Evolutionary conservation across 2,797 vertebrate species (phyloP).

Genomic region (Centroberyx gerrardi): DNA sequence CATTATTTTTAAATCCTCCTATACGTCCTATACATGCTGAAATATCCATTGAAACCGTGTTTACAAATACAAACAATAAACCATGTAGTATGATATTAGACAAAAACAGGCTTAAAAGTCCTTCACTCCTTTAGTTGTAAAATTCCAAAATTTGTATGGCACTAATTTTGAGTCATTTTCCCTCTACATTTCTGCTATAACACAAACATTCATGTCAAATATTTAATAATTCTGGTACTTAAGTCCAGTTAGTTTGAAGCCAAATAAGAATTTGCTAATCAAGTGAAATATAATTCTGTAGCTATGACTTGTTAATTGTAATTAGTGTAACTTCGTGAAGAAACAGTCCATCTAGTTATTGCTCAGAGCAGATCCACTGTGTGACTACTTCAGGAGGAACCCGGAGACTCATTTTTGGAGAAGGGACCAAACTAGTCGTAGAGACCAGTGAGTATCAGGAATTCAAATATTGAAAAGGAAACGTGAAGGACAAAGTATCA

Average conservation of each 20-base stretch:
- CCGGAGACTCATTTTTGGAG: constrained; percentile 61
- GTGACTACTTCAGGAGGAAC: constrained; percentile 57
- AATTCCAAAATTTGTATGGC: too few species aligned
- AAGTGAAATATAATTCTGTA: too few species aligned
- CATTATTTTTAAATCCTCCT: background rate
- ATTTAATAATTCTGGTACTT: constrained; percentile 22
- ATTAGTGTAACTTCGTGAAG: background rate
- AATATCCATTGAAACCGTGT: background rate
- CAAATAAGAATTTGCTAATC: constrained; percentile 3
- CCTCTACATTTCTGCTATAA: background rate
- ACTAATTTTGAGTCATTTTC: background rate
- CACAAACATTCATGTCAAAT: background rate
- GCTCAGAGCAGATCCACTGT: constrained; percentile 44
- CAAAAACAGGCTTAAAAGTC: too few species aligned
- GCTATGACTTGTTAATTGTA: background rate
- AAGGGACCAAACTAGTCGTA: constrained; percentile 57
- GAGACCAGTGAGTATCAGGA: constrained; percentile 41
- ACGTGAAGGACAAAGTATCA: background rate
- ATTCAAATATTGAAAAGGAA: background rate
- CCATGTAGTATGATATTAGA: too few species aligned
- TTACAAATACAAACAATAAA: background rate
- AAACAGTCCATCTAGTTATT: constrained; percentile 13
- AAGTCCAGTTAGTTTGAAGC: background rate
- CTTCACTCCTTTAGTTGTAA: too few species aligned
- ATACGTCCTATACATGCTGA: too few species aligned